Evolutionary conservation across 2,797 vertebrate genomes (phyloP).

Genomic region (Ateles fusciceps): DNA sequence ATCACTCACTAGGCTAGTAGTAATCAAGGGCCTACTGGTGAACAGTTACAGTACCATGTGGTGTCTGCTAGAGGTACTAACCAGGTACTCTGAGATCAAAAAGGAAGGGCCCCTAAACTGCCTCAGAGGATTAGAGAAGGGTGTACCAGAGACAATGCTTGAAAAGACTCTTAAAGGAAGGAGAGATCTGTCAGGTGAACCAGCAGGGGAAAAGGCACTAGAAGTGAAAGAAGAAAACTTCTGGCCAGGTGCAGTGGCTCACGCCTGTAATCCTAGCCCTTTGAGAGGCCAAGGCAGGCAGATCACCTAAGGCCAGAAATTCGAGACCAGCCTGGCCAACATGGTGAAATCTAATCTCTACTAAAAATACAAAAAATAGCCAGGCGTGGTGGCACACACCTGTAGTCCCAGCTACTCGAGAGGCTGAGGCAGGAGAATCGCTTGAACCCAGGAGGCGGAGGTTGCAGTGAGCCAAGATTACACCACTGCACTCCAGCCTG

Average conservation of each 20-base stretch:
- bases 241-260: neutral
- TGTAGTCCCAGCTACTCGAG: neutral
- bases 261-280: neutral
- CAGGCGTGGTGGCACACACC: neutral
- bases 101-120: neutral
- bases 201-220: neutral
- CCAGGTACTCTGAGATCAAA: neutral
- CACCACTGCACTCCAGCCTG: neutral
- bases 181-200: neutral
- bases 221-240: constrained; percentile 5
- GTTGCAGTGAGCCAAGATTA: neutral
- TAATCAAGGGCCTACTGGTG: neutral
- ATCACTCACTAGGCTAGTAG: neutral
- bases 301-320: neutral
- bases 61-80: neutral
- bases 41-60: neutral
- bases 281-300: neutral
- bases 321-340: neutral
- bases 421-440: neutral
- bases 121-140: neutral
- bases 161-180: neutral
- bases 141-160: neutral
- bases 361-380: neutral
- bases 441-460: neutral
- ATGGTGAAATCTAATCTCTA: neutral